A percentile compares a stretch with the other conserved stretches of the same genome.
These are phyloP conservation scores for Hydrolagus colliei DNA, from an alignment of 2,797 vertebrate species.

Conservation along the genomic window DNA sequence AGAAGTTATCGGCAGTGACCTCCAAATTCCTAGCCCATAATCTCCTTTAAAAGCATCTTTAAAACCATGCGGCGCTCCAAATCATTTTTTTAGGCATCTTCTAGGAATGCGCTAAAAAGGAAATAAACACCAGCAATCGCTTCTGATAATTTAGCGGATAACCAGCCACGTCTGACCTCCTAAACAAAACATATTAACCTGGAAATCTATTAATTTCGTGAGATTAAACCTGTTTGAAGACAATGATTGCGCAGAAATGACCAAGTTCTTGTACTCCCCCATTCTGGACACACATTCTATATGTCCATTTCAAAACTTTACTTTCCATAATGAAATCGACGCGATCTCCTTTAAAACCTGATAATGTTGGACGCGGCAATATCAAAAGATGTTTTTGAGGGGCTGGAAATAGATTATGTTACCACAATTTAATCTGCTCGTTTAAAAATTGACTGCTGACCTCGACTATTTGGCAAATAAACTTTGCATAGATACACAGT, in stretches of 20 bases:
- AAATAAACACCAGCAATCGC: neutral
- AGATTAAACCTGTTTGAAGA: too few relatives aligned
- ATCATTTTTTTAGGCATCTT: neutral
- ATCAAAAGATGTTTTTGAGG: neutral
- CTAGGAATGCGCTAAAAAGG: neutral
- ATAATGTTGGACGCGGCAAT: conserved; percentile 1
- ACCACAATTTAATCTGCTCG: conserved; percentile 20
- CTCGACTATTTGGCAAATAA: neutral
- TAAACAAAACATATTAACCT: conserved; percentile 6
- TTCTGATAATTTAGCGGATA: conserved; percentile 18
- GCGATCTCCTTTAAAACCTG: neutral
- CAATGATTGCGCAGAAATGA: too few relatives aligned
- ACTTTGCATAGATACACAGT: neutral
- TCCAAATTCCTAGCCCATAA: neutral
- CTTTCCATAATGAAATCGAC: conserved; percentile 11
- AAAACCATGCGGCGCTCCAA: conserved; percentile 7
- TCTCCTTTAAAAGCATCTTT: neutral
- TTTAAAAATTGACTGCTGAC: conserved; percentile 16
- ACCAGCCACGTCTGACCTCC: neutral
- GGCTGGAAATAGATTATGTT: conserved; percentile 3
- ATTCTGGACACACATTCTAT: neutral
- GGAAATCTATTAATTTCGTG: too few relatives aligned
- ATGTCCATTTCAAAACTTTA: conserved; percentile 13
- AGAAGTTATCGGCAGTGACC: conserved; percentile 14
- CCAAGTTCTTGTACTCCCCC: too few relatives aligned